Evolutionary conservation across 2,797 vertebrate genomes (phyloP).

Genomic region (Squalus acanthias): DNA sequence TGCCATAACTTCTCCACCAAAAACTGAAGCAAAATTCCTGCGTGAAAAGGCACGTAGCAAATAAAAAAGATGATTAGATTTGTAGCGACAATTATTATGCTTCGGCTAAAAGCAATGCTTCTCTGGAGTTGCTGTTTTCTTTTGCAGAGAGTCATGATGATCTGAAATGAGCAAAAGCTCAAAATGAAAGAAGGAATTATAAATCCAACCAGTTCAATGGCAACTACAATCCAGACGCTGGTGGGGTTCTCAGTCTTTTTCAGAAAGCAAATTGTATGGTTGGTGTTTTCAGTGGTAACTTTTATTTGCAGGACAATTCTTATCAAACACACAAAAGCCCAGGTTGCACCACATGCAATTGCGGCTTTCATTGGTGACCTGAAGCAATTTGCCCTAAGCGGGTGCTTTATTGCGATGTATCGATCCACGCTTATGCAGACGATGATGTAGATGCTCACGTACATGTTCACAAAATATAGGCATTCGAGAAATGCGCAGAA

Average conservation of each 20-base stretch:
- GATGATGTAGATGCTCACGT: conserved; percentile 59
- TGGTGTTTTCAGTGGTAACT: accelerated
- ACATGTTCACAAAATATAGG: conserved; percentile 62
- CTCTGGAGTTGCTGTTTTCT: not conserved
- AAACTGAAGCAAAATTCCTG: not conserved
- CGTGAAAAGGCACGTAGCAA: conserved; percentile 8
- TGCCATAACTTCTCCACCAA: not conserved
- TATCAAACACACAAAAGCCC: conserved; percentile 43
- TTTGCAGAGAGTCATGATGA: conserved; percentile 50
- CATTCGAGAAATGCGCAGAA: conserved; percentile 54
- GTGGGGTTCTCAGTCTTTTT: conserved; percentile 45
- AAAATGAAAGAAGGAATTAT: conserved; percentile 47
- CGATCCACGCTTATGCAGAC: conserved; percentile 59
- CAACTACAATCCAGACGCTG: not conserved
- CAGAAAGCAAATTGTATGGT: not conserved
- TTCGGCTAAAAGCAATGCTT: not conserved
- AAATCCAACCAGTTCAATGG: conserved; percentile 47
- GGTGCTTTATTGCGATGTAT: conserved; percentile 54
- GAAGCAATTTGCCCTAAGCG: conserved; percentile 46
- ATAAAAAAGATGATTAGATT: not conserved
- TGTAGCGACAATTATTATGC: not conserved
- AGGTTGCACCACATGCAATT: conserved; percentile 52
- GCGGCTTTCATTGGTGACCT: conserved; percentile 48
- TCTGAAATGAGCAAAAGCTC: conserved; percentile 52
- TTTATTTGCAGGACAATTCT: not conserved